Conservation (phyloP, 2,888 invertebrate species). For the Morinoia aosen region DNA sequence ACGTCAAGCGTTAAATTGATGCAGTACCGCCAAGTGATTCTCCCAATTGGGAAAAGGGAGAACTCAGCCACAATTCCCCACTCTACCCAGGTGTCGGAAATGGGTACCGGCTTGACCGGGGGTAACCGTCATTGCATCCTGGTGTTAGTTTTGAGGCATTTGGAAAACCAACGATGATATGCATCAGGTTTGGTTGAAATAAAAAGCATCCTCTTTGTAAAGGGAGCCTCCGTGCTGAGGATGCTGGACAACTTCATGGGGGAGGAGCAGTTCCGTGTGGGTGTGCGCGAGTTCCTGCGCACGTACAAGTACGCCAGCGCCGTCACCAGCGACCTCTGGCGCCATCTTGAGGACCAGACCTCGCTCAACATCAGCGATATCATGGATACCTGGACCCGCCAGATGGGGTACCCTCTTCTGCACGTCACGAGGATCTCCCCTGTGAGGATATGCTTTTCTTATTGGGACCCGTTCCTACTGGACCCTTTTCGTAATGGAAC, state of each 20-base stretch:
- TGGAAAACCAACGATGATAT: too few relatives aligned
- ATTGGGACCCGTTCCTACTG: neutral
- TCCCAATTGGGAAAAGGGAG: too few relatives aligned
- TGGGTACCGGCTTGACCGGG: too few relatives aligned
- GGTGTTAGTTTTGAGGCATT: too few relatives aligned
- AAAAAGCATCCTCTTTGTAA: constrained; percentile 35
- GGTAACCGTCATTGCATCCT: too few relatives aligned
- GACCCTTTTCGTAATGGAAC: neutral
- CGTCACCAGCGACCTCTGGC: constrained; percentile 75
- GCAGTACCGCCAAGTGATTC: too few relatives aligned
- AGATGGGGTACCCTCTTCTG: constrained; percentile 89
- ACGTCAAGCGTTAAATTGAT: too few relatives aligned
- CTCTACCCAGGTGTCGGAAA: too few relatives aligned
- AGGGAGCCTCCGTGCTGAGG: constrained; percentile 89
- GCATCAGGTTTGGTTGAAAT: too few relatives aligned
- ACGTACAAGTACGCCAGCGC: constrained; percentile 82
- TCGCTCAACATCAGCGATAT: constrained; percentile 72
- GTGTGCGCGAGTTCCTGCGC: constrained; percentile 82
- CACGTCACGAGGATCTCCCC: constrained; percentile 74
- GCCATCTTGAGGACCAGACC: constrained; percentile 72
- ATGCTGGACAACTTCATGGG: constrained; percentile 90
- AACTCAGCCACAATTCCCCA: too few relatives aligned
- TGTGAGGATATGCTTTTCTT: constrained; percentile 39
- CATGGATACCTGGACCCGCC: constrained; percentile 91
- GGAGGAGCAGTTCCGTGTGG: constrained; percentile 79